These are phyloP conservation scores for Formica selysi DNA, from an alignment of 1,140 invertebrate species.

Conservation along the genomic window DNA sequence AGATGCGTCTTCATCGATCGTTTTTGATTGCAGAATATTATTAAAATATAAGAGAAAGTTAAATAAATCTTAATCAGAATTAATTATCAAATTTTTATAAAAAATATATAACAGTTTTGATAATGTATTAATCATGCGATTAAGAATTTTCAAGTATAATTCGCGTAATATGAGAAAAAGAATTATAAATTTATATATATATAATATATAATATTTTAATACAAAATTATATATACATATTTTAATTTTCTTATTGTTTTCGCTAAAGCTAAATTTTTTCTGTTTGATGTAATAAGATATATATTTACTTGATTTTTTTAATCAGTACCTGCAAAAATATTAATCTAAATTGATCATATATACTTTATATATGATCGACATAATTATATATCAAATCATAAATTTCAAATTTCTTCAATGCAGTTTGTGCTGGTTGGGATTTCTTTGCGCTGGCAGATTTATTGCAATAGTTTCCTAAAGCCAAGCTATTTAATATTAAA, in stretches of 20 bases:
- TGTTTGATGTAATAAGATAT: neutral
- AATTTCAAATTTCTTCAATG: constrained; percentile 28
- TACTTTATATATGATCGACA: neutral
- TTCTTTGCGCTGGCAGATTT: constrained; percentile 16
- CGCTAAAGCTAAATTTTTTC: neutral
- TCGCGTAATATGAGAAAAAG: neutral
- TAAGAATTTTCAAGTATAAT: neutral
- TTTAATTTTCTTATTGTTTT: neutral
- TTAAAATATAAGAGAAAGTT: neutral
- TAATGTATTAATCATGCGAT: neutral
- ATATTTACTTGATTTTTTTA: neutral
- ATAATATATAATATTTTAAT: neutral
- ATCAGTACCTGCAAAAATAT: too few species aligned
- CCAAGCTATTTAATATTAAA: constrained; percentile 14
- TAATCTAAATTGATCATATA: neutral
- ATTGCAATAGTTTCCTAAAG: constrained; percentile 10
- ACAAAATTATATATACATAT: too few species aligned
- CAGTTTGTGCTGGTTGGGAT: neutral
- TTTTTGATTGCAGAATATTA: neutral
- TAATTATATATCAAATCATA: neutral
- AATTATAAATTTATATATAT: neutral
- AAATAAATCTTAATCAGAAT: neutral
- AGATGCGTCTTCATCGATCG: neutral
- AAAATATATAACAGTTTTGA: neutral
- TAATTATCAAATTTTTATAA: neutral